phyloP scores from a whole-genome alignment of 2,797 vertebrate species.

The Acanthiza pusilla region DNA sequence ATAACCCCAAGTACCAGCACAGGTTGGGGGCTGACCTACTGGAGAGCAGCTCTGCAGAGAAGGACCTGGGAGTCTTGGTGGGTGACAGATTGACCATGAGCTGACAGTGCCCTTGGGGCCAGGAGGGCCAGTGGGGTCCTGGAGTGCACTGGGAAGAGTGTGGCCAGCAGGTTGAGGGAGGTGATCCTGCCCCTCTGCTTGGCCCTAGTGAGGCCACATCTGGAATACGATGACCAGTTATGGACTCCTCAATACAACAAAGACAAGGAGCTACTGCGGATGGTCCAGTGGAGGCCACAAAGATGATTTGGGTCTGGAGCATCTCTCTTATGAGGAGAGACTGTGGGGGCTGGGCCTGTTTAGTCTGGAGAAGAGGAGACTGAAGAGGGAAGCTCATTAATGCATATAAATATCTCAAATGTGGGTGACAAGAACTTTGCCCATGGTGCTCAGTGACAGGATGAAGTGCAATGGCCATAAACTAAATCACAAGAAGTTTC shows the following conservation, averaged over 20 bases:
- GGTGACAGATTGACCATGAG: not conserved
- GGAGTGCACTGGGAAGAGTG: not conserved
- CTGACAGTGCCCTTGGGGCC: not conserved
- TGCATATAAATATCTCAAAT: not conserved
- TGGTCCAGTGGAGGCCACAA: not conserved
- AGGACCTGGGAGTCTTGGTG: not conserved
- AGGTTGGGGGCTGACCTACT: not conserved
- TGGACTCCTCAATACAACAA: not conserved
- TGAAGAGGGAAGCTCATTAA: not conserved
- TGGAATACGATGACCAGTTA: not conserved
- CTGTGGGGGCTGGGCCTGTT: not conserved
- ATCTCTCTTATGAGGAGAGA: not conserved
- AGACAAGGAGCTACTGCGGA: not conserved
- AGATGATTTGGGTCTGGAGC: not conserved
- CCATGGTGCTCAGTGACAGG: not conserved
- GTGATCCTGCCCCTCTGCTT: not conserved
- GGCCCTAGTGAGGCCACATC: not conserved
- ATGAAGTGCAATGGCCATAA: rapidly evolving
- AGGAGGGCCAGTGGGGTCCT: not conserved
- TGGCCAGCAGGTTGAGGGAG: not conserved
- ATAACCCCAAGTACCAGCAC: not conserved
- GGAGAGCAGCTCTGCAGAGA: not conserved
- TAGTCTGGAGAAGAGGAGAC: not conserved
- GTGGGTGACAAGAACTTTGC: rapidly evolving
- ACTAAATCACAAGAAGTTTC: not conserved